Conservation (phyloP, 2,888 invertebrate species). For the Idaea straminata region DNA sequence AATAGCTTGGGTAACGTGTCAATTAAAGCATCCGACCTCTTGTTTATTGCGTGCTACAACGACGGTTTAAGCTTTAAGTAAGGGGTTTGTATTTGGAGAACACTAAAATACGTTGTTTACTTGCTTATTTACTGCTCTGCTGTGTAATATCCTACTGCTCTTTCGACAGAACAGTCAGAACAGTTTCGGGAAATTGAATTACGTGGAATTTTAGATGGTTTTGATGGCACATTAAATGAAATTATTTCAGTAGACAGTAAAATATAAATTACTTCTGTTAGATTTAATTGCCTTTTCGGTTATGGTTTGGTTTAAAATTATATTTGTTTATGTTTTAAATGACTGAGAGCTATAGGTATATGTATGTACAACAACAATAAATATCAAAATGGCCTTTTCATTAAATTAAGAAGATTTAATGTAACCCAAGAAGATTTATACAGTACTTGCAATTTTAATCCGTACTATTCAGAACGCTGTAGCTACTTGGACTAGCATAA, state of each 20-base stretch:
- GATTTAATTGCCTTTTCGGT: background rate
- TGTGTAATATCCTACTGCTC: background rate
- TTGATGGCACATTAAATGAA: background rate
- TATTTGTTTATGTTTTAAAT: background rate
- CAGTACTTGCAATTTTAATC: no score
- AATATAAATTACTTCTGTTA: background rate
- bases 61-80: constrained; percentile 18
- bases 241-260: background rate
- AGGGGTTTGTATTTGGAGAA: background rate
- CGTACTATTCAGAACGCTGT: no score
- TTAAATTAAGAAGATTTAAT: no score
- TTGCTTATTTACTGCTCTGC: background rate
- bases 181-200: background rate
- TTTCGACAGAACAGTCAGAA: background rate
- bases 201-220: background rate
- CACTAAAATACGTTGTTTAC: background rate
- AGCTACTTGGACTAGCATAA: no score
- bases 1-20: constrained; percentile 40
- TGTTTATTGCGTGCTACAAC: constrained; percentile 32
- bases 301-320: background rate
- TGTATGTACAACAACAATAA: background rate
- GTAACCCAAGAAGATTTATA: no score
- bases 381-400: no score
- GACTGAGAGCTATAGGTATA: background rate
- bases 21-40: constrained; percentile 37